Percentiles rank a stretch among this genome's conserved stretches.
phyloP scores from a whole-genome alignment of 1,140 invertebrate genomes.

The Calycopis cecrops region DNA sequence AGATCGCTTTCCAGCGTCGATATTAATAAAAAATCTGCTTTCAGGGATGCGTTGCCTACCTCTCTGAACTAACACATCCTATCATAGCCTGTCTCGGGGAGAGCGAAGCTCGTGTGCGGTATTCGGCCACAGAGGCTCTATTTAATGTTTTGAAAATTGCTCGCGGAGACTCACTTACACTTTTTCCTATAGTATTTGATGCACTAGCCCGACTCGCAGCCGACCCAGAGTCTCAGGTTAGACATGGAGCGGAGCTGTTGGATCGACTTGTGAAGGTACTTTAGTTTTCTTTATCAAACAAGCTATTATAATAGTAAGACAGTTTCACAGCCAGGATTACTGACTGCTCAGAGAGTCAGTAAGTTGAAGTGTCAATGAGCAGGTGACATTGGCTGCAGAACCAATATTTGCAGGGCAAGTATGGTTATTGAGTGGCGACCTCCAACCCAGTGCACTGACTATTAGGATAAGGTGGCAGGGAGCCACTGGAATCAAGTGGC shows the following conservation, averaged over 20 bases:
- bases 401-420: no score
- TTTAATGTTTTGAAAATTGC: conserved; percentile 99
- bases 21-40: conserved; percentile 15
- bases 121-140: conserved; percentile 97
- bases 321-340: no score
- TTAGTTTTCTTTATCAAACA: background rate
- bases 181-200: conserved; percentile 96
- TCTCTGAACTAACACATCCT: conserved; percentile 90
- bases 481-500: no score
- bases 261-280: conserved; percentile 94
- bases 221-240: conserved; percentile 96
- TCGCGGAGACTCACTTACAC: conserved; percentile 87
- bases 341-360: no score
- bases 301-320: no score
- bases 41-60: conserved; percentile 86
- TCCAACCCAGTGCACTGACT: no score
- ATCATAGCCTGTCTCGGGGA: conserved; percentile 95
- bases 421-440: no score
- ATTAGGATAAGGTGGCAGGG: no score
- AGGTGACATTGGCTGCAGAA: no score
- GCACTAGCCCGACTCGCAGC: conserved; percentile 94
- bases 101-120: conserved; percentile 92
- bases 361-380: no score
- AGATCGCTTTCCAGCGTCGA: no score
- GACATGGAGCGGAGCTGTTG: conserved; percentile 95